Conservation (phyloP, 2,888 invertebrate genomes). For the Arrhopalites spinosus region DNA sequence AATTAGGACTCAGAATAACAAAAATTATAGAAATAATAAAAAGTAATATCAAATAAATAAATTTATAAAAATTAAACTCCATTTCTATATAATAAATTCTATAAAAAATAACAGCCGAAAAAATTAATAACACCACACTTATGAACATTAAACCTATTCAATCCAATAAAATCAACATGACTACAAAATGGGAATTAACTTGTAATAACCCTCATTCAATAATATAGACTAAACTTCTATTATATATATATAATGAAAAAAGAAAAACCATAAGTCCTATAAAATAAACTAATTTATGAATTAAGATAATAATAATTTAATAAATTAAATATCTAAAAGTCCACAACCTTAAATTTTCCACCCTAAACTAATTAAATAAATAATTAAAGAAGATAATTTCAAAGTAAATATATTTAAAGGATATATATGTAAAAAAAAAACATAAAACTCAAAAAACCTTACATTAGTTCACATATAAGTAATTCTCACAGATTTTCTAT, state of each 20-base stretch:
- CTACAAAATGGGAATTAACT: too few species aligned
- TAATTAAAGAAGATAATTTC: constrained; percentile 63
- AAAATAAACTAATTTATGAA: background rate
- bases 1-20: constrained; percentile 72
- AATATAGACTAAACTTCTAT: too few species aligned
- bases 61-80: constrained; percentile 67
- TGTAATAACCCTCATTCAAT: too few species aligned
- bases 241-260: too few species aligned
- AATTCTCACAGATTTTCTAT: constrained; percentile 61
- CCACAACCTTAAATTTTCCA: constrained; percentile 73
- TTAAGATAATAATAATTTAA: constrained; percentile 41
- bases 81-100: constrained; percentile 68
- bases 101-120: constrained; percentile 70
- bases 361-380: constrained; percentile 70
- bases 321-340: constrained; percentile 66
- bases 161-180: constrained; percentile 68
- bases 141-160: constrained; percentile 70
- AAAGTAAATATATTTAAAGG: constrained; percentile 69
- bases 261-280: constrained; percentile 58
- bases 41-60: constrained; percentile 69
- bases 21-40: constrained; percentile 72
- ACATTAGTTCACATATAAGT: background rate
- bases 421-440: constrained; percentile 68
- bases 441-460: constrained; percentile 66
- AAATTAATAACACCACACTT: constrained; percentile 70